Evolutionary conservation across 2,888 invertebrate genomes (phyloP), one percentile per base, ranked within the genome.

Genomic region (Cremastinae sp.): DNA sequence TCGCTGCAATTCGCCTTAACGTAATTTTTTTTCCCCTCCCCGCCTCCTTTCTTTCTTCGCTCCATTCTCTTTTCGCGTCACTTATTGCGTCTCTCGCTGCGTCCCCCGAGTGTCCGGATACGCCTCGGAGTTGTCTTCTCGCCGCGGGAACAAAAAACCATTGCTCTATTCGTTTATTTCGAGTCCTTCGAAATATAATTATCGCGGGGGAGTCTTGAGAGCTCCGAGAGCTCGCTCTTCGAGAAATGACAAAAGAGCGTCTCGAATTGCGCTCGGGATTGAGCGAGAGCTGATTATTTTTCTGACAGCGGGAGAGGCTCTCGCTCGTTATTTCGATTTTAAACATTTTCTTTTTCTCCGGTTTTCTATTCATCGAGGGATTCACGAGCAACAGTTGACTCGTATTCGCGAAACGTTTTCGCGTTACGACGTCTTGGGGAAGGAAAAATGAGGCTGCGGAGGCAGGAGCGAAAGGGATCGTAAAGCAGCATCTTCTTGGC

Each of bases 401-500:
- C 51, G n/a, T 22, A 18, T 7, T 28, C 51, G 28, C 9, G 22
- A 41, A 56, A 41, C 56, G 47, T 66, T 66, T 65, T 36, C 45
- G 47, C 47, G 36, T 66, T 56, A 36, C 45, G 54, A 66, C 56
- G 66, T 56, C 36, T 45, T 36, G 9, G 28, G 16, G 2, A 51
- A 28, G 3, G 45, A 34, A 10, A 34, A 41, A 10, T 34, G 61
- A 34, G 34, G 34, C 16, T 7, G 34, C 16, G 28, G 9, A 16
- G 16, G 47, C 34, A 14, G 7, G 34, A 47, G 43, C 34, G 18
- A 62, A 9, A 14, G n/a, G n/a, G 80, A 73, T 81, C 84, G 83
- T 84, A 84, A 84, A 84, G 78, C 74, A 72, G 78, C 74, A 75
- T 61, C 78, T 78, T 66, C 71, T 64, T 53, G 62, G 75, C 75